Evolutionary conservation across 2,113 vertebrate genomes (phyloP).

Genomic region (Pseudonaja textilis): DNA sequence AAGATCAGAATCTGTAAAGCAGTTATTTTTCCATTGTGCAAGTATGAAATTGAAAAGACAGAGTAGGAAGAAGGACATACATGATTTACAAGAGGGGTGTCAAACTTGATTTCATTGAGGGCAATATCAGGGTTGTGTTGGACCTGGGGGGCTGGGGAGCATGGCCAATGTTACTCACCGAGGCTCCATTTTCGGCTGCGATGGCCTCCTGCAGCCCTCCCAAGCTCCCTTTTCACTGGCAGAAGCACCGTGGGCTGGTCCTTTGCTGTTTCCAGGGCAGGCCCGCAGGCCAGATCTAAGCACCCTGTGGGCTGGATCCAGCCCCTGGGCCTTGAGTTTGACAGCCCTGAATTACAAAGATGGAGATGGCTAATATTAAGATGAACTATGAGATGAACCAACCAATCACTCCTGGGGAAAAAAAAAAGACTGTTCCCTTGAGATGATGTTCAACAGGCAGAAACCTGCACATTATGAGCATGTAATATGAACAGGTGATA

Average conservation of each 20-base stretch:
- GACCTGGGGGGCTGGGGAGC: too few relatives aligned
- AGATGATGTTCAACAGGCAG: neutral
- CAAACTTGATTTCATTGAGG: too few relatives aligned
- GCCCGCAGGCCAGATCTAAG: too few relatives aligned
- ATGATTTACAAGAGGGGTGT: neutral
- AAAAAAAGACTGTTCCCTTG: neutral
- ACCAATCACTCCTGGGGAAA: neutral
- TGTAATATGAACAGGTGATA: neutral
- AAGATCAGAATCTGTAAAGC: neutral
- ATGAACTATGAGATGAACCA: neutral
- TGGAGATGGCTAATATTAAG: neutral
- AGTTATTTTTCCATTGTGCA: neutral
- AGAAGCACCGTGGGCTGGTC: too few relatives aligned
- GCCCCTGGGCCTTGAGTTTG: too few relatives aligned
- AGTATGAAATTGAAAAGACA: neutral
- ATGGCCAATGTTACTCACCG: too few relatives aligned
- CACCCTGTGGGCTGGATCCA: too few relatives aligned
- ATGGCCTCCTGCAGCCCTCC: too few relatives aligned
- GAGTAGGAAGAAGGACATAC: neutral
- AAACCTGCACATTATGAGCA: neutral
- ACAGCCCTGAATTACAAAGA: neutral
- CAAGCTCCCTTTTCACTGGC: too few relatives aligned
- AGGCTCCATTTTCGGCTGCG: too few relatives aligned
- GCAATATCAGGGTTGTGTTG: too few relatives aligned
- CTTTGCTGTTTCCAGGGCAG: too few relatives aligned